A percentile compares a stretch with the other conserved stretches of the same genome.
These are phyloP conservation scores for Danaus melanippus DNA, from an alignment of 1,140 invertebrate species.

Conservation along the genomic window DNA sequence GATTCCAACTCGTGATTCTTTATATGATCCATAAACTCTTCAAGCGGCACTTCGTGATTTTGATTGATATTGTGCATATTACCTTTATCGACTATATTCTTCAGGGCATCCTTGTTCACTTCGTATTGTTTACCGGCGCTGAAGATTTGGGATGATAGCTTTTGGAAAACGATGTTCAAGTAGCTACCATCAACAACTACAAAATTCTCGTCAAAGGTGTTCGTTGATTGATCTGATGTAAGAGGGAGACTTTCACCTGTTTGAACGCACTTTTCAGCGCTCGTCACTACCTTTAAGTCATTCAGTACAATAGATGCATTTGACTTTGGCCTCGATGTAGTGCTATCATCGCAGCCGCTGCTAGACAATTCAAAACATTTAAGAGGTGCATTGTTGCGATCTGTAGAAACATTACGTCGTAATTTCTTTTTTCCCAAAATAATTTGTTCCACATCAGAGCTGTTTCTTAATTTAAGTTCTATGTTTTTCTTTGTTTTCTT, in stretches of 20 bases:
- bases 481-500: conserved; percentile 64
- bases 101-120: conserved; percentile 59
- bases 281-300: conserved; percentile 17
- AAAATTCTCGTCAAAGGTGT: conserved; percentile 47
- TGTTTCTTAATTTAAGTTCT: conserved; percentile 53
- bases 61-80: conserved; percentile 29
- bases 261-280: conserved; percentile 55
- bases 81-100: conserved; percentile 45
- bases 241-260: conserved; percentile 36
- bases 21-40: conserved; percentile 47
- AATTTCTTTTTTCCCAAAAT: conserved; percentile 51
- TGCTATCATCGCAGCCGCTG: conserved; percentile 53
- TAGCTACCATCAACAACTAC: conserved; percentile 60
- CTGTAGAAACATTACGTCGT: conserved; percentile 30
- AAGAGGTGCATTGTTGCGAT: conserved; percentile 41
- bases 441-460: conserved; percentile 53
- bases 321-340: conserved; percentile 35
- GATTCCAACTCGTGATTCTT: conserved; percentile 44
- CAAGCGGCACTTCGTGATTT: conserved; percentile 33
- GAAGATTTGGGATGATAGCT: conserved; percentile 56
- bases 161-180: conserved; percentile 58
- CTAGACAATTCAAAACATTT: conserved; percentile 64
- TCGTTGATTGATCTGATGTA: conserved; percentile 23
- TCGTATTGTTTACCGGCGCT: conserved; percentile 58
- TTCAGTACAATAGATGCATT: conserved; percentile 19